Evolutionary conservation across 2,113 vertebrate species (phyloP).

Genomic region (Petrocephalus microphthalmus): DNA sequence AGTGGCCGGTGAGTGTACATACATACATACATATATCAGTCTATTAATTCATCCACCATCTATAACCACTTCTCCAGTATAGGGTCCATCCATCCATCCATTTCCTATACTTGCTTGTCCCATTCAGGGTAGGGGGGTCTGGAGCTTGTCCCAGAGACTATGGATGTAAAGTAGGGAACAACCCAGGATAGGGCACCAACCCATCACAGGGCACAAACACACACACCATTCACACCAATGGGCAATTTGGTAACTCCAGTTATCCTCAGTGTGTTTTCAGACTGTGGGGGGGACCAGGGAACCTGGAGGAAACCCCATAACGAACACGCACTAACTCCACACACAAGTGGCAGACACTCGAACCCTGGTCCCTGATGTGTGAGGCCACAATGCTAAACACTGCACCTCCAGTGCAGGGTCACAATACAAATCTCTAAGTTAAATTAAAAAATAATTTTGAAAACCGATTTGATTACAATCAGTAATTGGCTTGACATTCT

Average conservation of each 20-base stretch:
- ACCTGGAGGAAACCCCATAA: not conserved
- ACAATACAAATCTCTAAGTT: not conserved
- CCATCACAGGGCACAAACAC: not conserved
- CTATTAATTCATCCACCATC: no score
- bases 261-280: not conserved
- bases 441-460: not conserved
- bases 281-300: not conserved
- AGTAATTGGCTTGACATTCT: not conserved
- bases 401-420: not conserved
- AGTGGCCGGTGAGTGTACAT: no score
- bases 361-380: not conserved
- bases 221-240: not conserved
- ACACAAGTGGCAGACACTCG: not conserved
- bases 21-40: no score
- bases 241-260: not conserved
- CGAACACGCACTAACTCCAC: not conserved
- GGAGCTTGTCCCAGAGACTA: not conserved
- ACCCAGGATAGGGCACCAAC: not conserved
- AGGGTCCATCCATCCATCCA: not conserved
- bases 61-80: no score
- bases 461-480: not conserved
- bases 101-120: not conserved
- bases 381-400: not conserved
- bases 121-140: not conserved
- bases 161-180: not conserved